phyloP scores from a whole-genome alignment of 2,888 invertebrate species.

The Tenodera sinensis region DNA sequence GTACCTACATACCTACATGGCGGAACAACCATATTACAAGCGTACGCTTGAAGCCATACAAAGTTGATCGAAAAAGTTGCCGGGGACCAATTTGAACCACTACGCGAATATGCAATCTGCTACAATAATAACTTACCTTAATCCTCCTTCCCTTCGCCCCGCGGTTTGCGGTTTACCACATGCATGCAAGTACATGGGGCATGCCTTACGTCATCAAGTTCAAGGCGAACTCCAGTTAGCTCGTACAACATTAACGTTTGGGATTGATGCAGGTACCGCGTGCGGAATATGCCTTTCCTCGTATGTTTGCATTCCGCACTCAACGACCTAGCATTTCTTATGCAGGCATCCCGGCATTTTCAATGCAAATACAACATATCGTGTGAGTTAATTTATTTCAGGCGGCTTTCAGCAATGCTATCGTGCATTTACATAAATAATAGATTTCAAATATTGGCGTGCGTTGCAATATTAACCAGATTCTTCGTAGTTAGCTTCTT shows the following conservation, averaged over 20 bases:
- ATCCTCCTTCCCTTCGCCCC: not conserved
- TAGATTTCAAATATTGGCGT: not conserved
- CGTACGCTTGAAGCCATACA: not conserved
- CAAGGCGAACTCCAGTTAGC: not conserved
- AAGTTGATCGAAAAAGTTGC: not conserved
- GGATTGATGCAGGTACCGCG: not conserved
- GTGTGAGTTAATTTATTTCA: not conserved
- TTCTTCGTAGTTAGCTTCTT: no score
- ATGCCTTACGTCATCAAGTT: not conserved
- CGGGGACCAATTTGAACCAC: not conserved
- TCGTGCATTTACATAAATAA: not conserved
- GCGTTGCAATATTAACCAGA: no score
- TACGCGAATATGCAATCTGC: not conserved
- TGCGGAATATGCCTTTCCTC: not conserved
- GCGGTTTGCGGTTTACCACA: not conserved
- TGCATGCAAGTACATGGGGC: not conserved
- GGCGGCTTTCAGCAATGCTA: not conserved
- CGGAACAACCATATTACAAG: not conserved
- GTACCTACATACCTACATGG: no score
- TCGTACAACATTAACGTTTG: not conserved
- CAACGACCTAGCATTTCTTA: not conserved
- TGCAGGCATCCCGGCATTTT: not conserved
- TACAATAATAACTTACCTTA: not conserved
- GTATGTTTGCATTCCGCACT: not conserved
- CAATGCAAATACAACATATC: not conserved